These are phyloP conservation scores for Orthosia gothica DNA, from an alignment of 2,888 invertebrate species.

Conservation along the genomic window DNA sequence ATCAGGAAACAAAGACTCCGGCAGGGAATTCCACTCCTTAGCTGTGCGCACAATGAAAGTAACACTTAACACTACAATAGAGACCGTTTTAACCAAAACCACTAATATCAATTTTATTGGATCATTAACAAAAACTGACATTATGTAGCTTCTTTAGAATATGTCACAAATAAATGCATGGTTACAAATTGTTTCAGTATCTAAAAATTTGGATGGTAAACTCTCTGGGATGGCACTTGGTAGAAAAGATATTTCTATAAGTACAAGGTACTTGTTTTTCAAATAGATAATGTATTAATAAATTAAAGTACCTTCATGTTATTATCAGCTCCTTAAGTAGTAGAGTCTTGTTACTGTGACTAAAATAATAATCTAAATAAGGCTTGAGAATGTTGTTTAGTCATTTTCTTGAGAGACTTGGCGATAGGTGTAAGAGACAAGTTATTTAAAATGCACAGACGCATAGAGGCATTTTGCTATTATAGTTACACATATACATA, in stretches of 20 bases:
- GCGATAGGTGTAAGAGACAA: too few relatives aligned
- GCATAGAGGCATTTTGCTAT: too few relatives aligned
- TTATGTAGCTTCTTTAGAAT: neutral
- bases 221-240: neutral
- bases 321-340: neutral
- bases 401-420: too few relatives aligned
- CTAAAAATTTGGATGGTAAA: neutral
- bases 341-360: neutral
- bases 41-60: too few relatives aligned
- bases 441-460: too few relatives aligned
- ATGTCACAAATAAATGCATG: neutral
- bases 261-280: neutral
- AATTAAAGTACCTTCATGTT: neutral
- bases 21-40: too few relatives aligned
- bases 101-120: too few relatives aligned
- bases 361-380: neutral
- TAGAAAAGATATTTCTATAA: neutral
- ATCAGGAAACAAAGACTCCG: too few relatives aligned
- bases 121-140: too few relatives aligned
- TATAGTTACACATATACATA: too few relatives aligned
- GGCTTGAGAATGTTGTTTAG: neutral
- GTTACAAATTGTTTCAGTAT: neutral
- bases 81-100: too few relatives aligned
- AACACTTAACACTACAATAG: too few relatives aligned
- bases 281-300: constrained; percentile 2